Base-by-base conservation (phyloP, 2,888 invertebrate genomes). In the Liodrosophila aerea region DNA sequence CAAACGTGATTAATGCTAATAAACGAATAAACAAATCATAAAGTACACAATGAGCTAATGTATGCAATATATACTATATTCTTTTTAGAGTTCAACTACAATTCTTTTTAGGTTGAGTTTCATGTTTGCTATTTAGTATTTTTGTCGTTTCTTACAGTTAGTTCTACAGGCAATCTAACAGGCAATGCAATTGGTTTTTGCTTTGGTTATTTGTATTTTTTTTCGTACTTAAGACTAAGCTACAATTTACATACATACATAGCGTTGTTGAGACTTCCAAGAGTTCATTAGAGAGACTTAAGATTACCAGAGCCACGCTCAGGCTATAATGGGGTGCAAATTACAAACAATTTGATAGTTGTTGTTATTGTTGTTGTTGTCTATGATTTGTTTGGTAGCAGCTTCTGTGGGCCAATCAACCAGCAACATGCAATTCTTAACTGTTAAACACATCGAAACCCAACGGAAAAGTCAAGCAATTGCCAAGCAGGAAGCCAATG, bases 391-490 rank as follows among this genome's bases (percentile, higher is more conserved):
- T 39, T 11, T 27, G 4, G 18, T 29, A 27, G 27, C 47, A 45
- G 49, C 70, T 51, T 58, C 67, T 47, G 54, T 47, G 12, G 33
- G n/a, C 37, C 52, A 47, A 29, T 43, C 43, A 49, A 44, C 31
- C 57, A 47, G 59, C 83, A 76, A 80, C 76, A 77, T 77, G 83
- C 76, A 77, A 76, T 80, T 64, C 63, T 22, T 49, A 60, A 63
- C 60, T 47, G 30, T 34, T 41, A 34, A 73, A 59, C 44, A 29
- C 37, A 53, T 46, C 53, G 30, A 67, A 64, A 18, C 52, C 40
- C 39, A 39, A 49, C 67, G 62, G 54, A 72, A 66, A 71, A 70
- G 47, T 54, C 60, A 44, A 18, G 46, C 27, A 76, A 57, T 47
- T 36, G 39, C 22, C 56, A 58, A 62, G 59, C 60, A 63, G 82